Conservation (phyloP, 2,113 vertebrate species). For the Lampris incognitus region DNA sequence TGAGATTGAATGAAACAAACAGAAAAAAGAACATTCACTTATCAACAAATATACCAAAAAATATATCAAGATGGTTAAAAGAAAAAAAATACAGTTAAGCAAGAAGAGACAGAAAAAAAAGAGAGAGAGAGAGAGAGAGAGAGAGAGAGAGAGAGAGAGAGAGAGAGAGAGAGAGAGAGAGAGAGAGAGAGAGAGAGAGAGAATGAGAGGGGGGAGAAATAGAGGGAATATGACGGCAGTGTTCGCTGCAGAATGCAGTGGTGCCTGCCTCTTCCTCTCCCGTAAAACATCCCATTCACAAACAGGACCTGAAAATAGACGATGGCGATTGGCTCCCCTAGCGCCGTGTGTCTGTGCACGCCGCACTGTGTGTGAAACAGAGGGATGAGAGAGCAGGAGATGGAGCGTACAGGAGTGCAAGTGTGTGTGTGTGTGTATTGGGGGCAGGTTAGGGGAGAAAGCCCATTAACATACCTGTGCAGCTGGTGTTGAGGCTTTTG, state of each 20-base stretch:
- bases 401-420: too few species aligned
- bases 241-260: constrained; percentile 40
- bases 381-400: background rate
- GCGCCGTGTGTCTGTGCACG: constrained; percentile 51
- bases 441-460: background rate
- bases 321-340: constrained; percentile 70
- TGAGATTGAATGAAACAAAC: background rate
- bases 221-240: constrained; percentile 1
- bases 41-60: too few species aligned
- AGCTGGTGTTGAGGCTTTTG: constrained; percentile 38
- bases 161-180: constrained; percentile 10
- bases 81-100: background rate
- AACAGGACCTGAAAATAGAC: constrained; percentile 69
- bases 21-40: background rate
- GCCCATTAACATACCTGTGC: constrained; percentile 27
- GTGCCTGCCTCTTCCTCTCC: constrained; percentile 48
- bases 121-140: constrained; percentile 1
- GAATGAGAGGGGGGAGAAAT: constrained; percentile 25
- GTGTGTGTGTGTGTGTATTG: background rate
- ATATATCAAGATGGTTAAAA: too few species aligned
- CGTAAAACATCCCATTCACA: constrained; percentile 78
- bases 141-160: background rate
- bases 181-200: background rate
- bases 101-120: constrained; percentile 2
- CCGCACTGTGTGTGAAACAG: constrained; percentile 12